Base-by-base conservation (phyloP, 2,113 vertebrate genomes). In the Piprites chloris region DNA sequence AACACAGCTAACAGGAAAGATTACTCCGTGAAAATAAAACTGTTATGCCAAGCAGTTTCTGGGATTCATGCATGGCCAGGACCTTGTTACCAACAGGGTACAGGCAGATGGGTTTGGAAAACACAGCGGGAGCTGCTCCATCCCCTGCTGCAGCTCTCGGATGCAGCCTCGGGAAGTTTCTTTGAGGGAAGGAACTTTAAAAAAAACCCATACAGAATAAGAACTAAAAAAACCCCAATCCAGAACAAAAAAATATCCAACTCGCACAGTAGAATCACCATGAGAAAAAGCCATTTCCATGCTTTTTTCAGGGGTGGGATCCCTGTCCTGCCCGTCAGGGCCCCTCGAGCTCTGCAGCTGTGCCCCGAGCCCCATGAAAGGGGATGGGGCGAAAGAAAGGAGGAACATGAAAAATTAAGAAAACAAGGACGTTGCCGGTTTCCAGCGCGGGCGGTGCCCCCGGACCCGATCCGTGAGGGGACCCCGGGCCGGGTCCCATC, bases 201-300 rank as follows among this genome's bases (percentile, higher is more conserved):
- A 35, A 59, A 59, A 32, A 15, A n/a, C n/a, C 23, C 52, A 33
- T 21, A 18, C 21, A 18, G 30, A 20, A 26, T 65, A 50, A 41
- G 11, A 52, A 44, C 4, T 6, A 4, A 1, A 3, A 41, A 41
- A 23, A 4, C 1, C 1, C 18, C 11, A 18, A 15, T 8, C 18
- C 10, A 11, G 30, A 23, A 11, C n/a, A 35, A 50, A 58, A 24
- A 27, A 33, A n/a, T 12, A 9, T 9, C 37, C 44, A 32, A 22
- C 53, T 44, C 35, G 46, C 12, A 7, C 17, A 8, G 44, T 1
- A 12, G 11, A n/a, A 17, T 30, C 50, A 73, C 23, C 6, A 12
- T 5, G 19, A 62, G 16, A 3, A 41, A 75, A 75, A 68, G 22
- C 16, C 17, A 21, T 68, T 61, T 47, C 46, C 46, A 12, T 26